Evolutionary conservation across 2,113 vertebrate species (phyloP), one percentile per base, ranked within the genome.

Genomic region (Forbesichthys papilliferus): DNA sequence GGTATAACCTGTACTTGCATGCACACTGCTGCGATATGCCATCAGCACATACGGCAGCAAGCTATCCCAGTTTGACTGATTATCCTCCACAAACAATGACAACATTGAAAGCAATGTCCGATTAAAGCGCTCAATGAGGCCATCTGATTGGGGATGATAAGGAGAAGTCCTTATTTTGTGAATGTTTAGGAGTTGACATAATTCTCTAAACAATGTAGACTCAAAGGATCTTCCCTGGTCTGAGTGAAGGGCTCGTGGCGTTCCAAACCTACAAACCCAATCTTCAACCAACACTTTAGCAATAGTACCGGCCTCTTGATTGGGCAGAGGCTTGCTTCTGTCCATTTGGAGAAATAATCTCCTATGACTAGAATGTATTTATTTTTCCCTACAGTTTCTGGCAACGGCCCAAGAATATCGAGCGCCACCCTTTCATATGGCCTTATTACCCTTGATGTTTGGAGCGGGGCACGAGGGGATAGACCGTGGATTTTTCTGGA

Each of bases 321-420:
- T 20, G 20, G 20, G 20, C 20, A 20, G 20, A 20, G 56, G n/a
- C 61, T 61, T 5, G 64, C 52, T 16, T 73, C 69, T 11, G 64
- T 67, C 69, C 63, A 62, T 14, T 67, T 71, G 3, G 49, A 66
- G 33, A 77, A 77, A 9, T 67, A 67, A 14, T 77, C 66, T 1
- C 27, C 61, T 13, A 75, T 12, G 3, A 69, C 66, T 9, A 69
- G 14, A 10, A 69, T 55, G 20, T 27, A 27, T 27, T 27, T 27
- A 27, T 27, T 27, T 27, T 33, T n/a, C 3, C 9, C 8, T 3
- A 20, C 16, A 5, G 74, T 66, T 14, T 34, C 57, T 9, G 51
- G 74, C 1, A 71, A 52, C 1, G 62, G 74, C 7, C 74, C 74
- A 4, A 71, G 4, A 42, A 77, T 71, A 11, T 75, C 59, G 1